These are phyloP conservation scores for Todiramphus chloris DNA, from an alignment of 2,113 vertebrate species.

Conservation along the genomic window DNA sequence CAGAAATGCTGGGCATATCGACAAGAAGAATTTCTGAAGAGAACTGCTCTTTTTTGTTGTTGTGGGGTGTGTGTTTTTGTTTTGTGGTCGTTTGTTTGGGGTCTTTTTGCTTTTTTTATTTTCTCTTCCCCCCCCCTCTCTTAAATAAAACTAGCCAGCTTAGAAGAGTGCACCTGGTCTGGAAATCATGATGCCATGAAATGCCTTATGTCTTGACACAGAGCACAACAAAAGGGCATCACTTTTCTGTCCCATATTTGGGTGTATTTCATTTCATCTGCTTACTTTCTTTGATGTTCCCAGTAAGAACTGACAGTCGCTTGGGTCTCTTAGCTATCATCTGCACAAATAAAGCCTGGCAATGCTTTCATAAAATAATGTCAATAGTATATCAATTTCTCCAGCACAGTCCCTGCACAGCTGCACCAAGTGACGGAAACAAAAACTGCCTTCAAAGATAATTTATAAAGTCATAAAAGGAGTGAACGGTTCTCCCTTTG, in stretches of 20 bases:
- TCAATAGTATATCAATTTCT: constrained; percentile 65
- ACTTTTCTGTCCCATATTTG: background rate
- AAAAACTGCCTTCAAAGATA: constrained; percentile 46
- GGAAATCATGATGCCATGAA: constrained; percentile 4
- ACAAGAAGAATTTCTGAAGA: background rate
- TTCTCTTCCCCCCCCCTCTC: accelerated
- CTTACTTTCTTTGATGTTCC: constrained; percentile 52
- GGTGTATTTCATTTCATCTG: constrained; percentile 30
- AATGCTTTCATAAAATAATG: constrained; percentile 64
- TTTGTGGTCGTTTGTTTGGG: background rate
- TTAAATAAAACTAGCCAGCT: background rate
- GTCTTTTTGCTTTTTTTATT: background rate
- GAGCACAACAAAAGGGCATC: background rate
- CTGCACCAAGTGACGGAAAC: constrained; percentile 49
- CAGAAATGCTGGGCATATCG: background rate
- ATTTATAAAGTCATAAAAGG: constrained; percentile 46
- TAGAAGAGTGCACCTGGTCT: background rate
- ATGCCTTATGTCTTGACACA: background rate
- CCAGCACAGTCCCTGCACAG: constrained; percentile 24
- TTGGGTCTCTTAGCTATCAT: constrained; percentile 52
- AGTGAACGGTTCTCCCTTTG: constrained; percentile 1
- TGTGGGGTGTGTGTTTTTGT: too few relatives aligned
- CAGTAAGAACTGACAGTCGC: constrained; percentile 53
- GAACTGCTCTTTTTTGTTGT: background rate
- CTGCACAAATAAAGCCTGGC: constrained; percentile 67